Evolutionary conservation across 1,140 invertebrate genomes (phyloP).

Genomic region (Tetranychus urticae): DNA sequence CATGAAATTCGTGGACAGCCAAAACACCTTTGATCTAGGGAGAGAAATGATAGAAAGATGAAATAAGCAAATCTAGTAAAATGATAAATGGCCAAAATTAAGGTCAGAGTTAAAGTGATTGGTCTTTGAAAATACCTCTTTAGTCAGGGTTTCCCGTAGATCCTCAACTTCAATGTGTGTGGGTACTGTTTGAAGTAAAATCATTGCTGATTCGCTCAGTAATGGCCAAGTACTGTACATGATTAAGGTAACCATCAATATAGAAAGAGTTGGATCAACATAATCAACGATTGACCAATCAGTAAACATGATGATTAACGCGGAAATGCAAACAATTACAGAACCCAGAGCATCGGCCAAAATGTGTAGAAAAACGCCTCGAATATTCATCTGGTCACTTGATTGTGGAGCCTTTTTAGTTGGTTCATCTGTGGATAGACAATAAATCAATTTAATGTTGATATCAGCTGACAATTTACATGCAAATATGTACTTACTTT

Average conservation of each 20-base stretch:
- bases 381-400: conserved; percentile 72
- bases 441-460: too few species aligned
- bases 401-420: neutral
- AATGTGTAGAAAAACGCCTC: conserved; percentile 88
- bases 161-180: conserved; percentile 26
- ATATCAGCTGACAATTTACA: too few species aligned
- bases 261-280: conserved; percentile 70
- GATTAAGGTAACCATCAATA: conserved; percentile 29
- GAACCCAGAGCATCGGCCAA: conserved; percentile 83
- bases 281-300: conserved; percentile 51
- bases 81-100: too few species aligned
- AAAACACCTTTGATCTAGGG: conserved; percentile 25
- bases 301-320: conserved; percentile 63
- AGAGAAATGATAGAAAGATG: too few species aligned
- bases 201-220: conserved; percentile 28
- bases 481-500: too few species aligned
- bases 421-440: neutral
- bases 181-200: conserved; percentile 32
- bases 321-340: conserved; percentile 71
- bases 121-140: conserved; percentile 16
- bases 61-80: too few species aligned
- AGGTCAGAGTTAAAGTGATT: too few species aligned
- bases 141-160: conserved; percentile 22
- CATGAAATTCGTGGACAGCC: conserved; percentile 32
- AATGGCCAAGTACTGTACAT: conserved; percentile 27